Base-by-base conservation (phyloP, 2,113 vertebrate species). In the Gymnocephalus cernua region DNA sequence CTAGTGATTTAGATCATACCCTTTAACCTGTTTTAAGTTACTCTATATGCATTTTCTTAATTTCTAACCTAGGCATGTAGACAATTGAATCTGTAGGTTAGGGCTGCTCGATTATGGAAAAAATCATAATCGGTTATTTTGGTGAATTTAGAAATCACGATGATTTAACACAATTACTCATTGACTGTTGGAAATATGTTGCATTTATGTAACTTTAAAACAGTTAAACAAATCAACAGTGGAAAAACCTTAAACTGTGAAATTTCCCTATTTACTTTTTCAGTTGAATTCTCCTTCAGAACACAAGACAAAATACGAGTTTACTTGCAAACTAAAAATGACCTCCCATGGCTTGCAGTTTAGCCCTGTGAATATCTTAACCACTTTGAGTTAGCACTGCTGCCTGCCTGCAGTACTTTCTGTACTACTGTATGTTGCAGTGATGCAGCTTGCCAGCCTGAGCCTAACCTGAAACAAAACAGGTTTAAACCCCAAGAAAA, bases 1-100 rank as follows among this genome's bases (percentile, higher is more conserved):
- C 19, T 35, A 44, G 5, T 68, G 7, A 38, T 77, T 82, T n/a
- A 19, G 74, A 21, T 73, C 13, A 18, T 21, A 44, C 13, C 59
- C 44, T 51, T 54, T 63, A 0, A 45, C 13, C 10, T 7, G 2
- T 29, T 85, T 64, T 32, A 64, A 41, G 41, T 59, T 23, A n/a
- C 6, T 71, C 5, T 44, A 16, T 18, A 2, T 18, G 0, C 32
- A 41, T 51, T n/a, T 13, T 12, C 25, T 25, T 71, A 15, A 5
- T 50, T 65, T 63, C 21, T 29, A 23, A 15, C 16, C 16, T 14
- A 11, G 45, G 23, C 13, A 8, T 44, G 15, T 0, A 64, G 38
- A 32, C 12, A 1, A 3, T 44, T 27, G 18, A 44, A 3, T 23
- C 18, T 10, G 8, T 57, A 44, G 27, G 9, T 41, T 41, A 41